These are phyloP conservation scores for Labia minor DNA, from an alignment of 2,888 invertebrate genomes.

Conservation along the genomic window DNA sequence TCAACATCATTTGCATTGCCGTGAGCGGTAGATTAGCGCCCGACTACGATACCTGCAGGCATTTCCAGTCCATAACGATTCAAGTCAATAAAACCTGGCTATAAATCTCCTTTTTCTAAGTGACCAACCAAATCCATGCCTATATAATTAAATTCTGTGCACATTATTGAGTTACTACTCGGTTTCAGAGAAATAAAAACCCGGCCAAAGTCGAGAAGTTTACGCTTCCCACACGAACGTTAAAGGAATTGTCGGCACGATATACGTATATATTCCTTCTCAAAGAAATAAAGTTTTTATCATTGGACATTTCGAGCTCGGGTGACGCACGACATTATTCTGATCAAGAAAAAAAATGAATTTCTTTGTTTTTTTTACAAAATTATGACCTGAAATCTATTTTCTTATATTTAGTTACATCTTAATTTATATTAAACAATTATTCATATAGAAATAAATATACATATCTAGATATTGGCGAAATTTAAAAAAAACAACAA, in stretches of 20 bases:
- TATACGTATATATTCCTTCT: not conserved
- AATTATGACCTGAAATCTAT: too few relatives aligned
- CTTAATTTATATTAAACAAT: too few relatives aligned
- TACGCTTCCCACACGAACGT: conserved; percentile 2
- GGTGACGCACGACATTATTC: not conserved
- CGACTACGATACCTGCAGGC: too few relatives aligned
- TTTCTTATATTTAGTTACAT: too few relatives aligned
- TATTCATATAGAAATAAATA: too few relatives aligned
- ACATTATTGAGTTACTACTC: not conserved
- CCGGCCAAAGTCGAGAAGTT: not conserved
- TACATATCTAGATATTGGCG: too few relatives aligned
- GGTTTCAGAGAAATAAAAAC: not conserved
- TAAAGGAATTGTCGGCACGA: conserved; percentile 13
- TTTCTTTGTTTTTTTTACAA: too few relatives aligned
- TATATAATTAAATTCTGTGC: not conserved
- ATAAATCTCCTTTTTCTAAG: not conserved
- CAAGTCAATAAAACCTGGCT: not conserved
- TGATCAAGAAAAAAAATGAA: too few relatives aligned
- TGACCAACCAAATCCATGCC: not conserved
- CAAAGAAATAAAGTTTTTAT: conserved; percentile 3
- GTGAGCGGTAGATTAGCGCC: not conserved
- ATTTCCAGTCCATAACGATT: too few relatives aligned
- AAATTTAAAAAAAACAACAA: too few relatives aligned
- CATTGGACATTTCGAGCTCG: not conserved
- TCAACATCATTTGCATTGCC: not conserved